Conservation (phyloP, 2,113 vertebrate genomes). For the Proterorhinus semilunaris region DNA sequence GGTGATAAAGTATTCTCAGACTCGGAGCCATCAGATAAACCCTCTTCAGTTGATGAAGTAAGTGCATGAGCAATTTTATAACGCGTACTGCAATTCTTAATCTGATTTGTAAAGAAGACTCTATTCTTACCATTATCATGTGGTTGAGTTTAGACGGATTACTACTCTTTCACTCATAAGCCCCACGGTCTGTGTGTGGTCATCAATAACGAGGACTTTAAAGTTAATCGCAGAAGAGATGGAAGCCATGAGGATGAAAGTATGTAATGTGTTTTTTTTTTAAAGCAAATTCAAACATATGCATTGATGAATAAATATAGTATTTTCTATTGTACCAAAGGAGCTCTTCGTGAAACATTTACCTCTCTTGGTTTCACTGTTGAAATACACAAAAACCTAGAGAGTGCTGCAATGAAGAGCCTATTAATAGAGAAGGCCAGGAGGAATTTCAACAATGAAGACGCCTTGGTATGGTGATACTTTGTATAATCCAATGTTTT, state of each 20-base stretch:
- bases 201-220: slow-evolving; percentile 66
- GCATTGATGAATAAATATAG: not conserved
- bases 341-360: slow-evolving; percentile 66
- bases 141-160: slow-evolving; percentile 29
- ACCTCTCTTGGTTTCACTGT: slow-evolving; percentile 70
- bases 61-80: not conserved
- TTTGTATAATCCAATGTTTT: not conserved
- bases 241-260: slow-evolving; percentile 62
- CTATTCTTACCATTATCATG: not conserved
- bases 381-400: slow-evolving; percentile 52
- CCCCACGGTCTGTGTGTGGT: slow-evolving; percentile 68
- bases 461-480: slow-evolving; percentile 77
- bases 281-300: not conserved
- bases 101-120: not conserved
- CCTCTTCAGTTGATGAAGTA: slow-evolving; percentile 34
- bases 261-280: slow-evolving; percentile 23
- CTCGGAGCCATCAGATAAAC: accelerated
- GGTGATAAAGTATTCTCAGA: slow-evolving; percentile 5
- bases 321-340: slow-evolving; percentile 52
- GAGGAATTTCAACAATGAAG: slow-evolving; percentile 55
- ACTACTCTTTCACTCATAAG: slow-evolving; percentile 45
- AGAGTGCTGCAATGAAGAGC: slow-evolving; percentile 32
- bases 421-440: slow-evolving; percentile 41
- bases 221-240: accelerated
- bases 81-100: not conserved